phyloP scores from a whole-genome alignment of 2,797 vertebrate species.

The Megaceryle alcyon region DNA sequence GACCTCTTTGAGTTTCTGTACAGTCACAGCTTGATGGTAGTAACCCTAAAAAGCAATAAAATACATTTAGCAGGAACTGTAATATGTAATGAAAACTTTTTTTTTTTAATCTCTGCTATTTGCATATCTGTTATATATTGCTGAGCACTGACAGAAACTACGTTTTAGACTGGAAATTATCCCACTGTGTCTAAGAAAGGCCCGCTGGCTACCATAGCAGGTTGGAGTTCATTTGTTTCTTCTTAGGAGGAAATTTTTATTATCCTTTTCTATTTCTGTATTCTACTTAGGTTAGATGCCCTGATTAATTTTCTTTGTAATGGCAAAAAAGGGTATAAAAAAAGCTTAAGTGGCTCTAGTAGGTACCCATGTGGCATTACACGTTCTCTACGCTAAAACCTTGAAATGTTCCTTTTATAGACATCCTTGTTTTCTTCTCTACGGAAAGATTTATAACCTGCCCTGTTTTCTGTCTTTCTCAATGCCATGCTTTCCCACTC shows the following conservation, averaged over 20 bases:
- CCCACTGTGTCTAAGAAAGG: not conserved
- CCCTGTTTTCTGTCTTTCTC: slow-evolving; percentile 57
- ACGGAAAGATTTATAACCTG: slow-evolving; percentile 43
- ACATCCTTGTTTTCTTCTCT: slow-evolving; percentile 61
- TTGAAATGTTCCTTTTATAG: slow-evolving; percentile 63
- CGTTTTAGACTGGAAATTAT: not conserved
- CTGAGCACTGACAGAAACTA: not conserved
- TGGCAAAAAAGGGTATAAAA: not conserved
- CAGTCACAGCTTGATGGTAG: not conserved
- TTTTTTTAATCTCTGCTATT: not conserved
- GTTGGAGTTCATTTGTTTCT: not conserved
- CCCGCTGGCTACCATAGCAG: not conserved
- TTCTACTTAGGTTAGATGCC: not conserved
- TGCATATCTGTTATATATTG: not conserved
- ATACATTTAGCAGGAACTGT: not conserved
- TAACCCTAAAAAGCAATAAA: not conserved
- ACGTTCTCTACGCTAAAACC: slow-evolving; percentile 9
- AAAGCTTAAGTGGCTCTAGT: not conserved
- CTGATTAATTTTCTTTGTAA: not conserved
- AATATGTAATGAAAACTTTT: not conserved
- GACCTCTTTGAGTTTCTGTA: not conserved
- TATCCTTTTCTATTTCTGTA: not conserved
- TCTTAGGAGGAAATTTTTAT: not conserved
- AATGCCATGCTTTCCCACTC: slow-evolving; percentile 62
- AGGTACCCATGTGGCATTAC: not conserved